A percentile compares a stretch with the other conserved stretches of the same genome.
These are phyloP conservation scores for Lycaon pictus DNA, from an alignment of 2,113 vertebrate species.

Conservation along the genomic window DNA sequence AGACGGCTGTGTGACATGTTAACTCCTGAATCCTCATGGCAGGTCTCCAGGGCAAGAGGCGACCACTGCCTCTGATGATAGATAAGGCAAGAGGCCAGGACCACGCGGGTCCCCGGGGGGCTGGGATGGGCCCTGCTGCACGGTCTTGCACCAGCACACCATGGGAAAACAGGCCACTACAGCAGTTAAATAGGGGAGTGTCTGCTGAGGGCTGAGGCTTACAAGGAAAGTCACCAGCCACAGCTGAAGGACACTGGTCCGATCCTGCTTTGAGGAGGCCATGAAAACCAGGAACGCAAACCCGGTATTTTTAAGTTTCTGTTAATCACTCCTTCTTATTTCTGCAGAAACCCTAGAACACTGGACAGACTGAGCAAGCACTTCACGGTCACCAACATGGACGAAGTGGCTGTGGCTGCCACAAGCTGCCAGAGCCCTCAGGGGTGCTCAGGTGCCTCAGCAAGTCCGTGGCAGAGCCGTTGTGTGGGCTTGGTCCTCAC, in stretches of 20 bases:
- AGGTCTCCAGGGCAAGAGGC: background rate
- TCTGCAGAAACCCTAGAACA: background rate
- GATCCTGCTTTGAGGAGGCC: accelerated
- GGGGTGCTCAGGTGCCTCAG: accelerated
- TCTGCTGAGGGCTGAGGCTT: no score
- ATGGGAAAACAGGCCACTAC: background rate
- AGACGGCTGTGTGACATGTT: no score
- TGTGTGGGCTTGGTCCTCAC: accelerated
- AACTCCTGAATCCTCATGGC: background rate
- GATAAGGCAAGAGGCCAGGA: background rate
- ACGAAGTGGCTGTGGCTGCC: accelerated
- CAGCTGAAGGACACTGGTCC: accelerated
- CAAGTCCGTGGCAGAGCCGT: accelerated
- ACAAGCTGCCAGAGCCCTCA: background rate
- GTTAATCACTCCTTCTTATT: accelerated
- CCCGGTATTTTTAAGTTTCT: accelerated
- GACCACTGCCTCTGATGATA: no score
- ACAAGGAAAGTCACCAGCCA: background rate
- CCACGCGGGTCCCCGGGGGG: background rate
- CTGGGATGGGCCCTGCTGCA: no score
- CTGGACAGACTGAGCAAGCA: background rate
- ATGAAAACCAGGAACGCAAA: background rate
- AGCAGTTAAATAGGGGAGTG: accelerated
- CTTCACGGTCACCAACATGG: background rate
- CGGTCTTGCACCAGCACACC: accelerated